Conservation (phyloP, 2,113 vertebrate species). For the Cepphus grylle region DNA sequence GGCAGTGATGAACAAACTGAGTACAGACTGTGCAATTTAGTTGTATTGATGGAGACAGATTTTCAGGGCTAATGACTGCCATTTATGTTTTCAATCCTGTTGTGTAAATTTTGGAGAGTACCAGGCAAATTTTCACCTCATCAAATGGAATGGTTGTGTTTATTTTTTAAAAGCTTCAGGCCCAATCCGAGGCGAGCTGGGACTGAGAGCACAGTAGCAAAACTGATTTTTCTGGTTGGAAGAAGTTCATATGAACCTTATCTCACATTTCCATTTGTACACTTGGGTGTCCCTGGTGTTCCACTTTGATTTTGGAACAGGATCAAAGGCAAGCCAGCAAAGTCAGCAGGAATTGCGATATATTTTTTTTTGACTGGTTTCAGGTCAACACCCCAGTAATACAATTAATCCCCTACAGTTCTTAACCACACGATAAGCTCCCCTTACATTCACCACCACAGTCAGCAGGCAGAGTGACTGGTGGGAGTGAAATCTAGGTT, state of each 20-base stretch:
- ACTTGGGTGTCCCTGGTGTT: neutral
- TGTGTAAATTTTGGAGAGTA: neutral
- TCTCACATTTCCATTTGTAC: slow-evolving; percentile 26
- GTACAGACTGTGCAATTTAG: neutral
- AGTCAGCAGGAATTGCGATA: neutral
- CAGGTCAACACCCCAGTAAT: neutral
- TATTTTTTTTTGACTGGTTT: neutral
- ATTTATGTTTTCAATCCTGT: neutral
- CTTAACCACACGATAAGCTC: neutral
- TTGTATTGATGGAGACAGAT: neutral
- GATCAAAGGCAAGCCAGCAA: slow-evolving; percentile 1
- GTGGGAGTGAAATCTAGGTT: neutral
- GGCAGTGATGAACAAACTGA: neutral
- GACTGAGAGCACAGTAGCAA: neutral
- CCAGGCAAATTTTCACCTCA: neutral
- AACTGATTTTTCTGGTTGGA: slow-evolving; percentile 15
- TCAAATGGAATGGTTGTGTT: neutral
- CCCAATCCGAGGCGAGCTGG: neutral
- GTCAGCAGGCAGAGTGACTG: neutral
- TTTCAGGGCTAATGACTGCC: neutral
- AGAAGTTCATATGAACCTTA: slow-evolving; percentile 22
- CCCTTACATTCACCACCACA: neutral
- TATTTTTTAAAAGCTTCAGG: neutral
- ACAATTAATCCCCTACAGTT: neutral
- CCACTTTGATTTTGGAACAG: neutral